A percentile compares a stretch with the other conserved stretches of the same genome.
Evolutionary conservation across 2,888 invertebrate genomes (phyloP).

Genomic region (Dicyrtomina minuta): DNA sequence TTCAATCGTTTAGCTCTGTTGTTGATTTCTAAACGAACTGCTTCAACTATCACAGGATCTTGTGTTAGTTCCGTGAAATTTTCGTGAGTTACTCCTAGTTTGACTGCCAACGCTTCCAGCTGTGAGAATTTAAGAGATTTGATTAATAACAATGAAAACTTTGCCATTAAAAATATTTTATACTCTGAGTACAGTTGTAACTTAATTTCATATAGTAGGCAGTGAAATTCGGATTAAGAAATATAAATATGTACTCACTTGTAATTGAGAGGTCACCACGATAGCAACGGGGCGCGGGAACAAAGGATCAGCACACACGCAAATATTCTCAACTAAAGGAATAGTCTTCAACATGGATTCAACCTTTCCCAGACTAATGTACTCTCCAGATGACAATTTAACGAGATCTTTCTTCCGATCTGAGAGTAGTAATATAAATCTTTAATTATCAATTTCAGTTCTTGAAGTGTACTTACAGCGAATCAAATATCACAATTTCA

Average conservation of each 20-base stretch:
- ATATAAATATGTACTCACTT: conserved; percentile 57
- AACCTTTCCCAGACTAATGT: conserved; percentile 94
- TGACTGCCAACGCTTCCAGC: conserved; percentile 68
- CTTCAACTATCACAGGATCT: conserved; percentile 70
- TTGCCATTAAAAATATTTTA: too few relatives aligned
- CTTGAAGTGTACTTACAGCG: background rate
- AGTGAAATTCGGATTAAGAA: too few relatives aligned
- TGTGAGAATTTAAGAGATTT: conserved; percentile 10
- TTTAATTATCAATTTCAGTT: background rate
- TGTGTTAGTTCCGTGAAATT: conserved; percentile 75
- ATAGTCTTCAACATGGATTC: conserved; percentile 93
- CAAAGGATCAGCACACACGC: conserved; percentile 88
- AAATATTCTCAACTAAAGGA: conserved; percentile 93
- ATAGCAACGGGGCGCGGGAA: conserved; percentile 85
- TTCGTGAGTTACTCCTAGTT: conserved; percentile 63
- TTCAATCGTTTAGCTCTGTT: conserved; percentile 68
- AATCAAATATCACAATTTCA: background rate
- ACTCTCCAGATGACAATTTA: conserved; percentile 96
- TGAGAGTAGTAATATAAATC: too few relatives aligned
- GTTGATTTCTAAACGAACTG: conserved; percentile 76
- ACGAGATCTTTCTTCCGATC: conserved; percentile 99
- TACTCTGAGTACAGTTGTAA: too few relatives aligned
- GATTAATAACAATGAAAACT: too few relatives aligned
- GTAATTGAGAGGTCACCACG: conserved; percentile 70
- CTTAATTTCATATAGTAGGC: too few relatives aligned